These are phyloP conservation scores for Melolontha melolontha DNA, from an alignment of 2,888 invertebrate genomes.

Conservation along the genomic window DNA sequence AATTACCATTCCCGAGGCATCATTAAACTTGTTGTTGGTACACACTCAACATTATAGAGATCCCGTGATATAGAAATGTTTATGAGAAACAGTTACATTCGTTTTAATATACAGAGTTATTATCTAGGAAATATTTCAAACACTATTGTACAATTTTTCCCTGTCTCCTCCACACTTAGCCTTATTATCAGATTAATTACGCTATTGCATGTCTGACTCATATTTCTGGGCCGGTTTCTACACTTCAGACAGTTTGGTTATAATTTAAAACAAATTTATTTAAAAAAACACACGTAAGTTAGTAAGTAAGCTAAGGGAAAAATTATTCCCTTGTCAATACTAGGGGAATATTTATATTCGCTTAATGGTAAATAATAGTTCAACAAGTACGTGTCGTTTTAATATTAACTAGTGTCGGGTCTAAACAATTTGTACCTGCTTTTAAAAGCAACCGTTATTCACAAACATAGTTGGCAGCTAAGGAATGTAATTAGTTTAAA, in stretches of 20 bases:
- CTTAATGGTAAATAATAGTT: no score
- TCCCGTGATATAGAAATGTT: conserved; percentile 27
- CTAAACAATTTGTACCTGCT: no score
- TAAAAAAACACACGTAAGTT: conserved; percentile 7
- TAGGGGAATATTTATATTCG: no score
- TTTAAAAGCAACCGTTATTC: no score
- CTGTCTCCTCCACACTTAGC: conserved; percentile 42
- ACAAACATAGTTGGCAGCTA: no score
- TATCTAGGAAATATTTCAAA: conserved; percentile 36
- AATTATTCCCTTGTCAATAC: no score
- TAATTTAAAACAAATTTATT: conserved; percentile 43
- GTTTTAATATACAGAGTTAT: conserved; percentile 23
- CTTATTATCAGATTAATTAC: conserved; percentile 56
- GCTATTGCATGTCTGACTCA: conserved; percentile 51
- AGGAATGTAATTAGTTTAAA: no score
- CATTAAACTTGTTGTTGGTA: conserved; percentile 22
- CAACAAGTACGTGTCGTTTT: no score
- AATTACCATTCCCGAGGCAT: conserved; percentile 21
- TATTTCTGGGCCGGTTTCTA: conserved; percentile 32
- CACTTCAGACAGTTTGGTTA: conserved; percentile 28
- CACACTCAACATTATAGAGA: background rate
- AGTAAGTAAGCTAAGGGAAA: no score
- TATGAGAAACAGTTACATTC: conserved; percentile 25
- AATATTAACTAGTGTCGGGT: no score
- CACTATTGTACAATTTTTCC: conserved; percentile 23